Conservation (phyloP, 2,797 vertebrate genomes). For the Eulemur albifrons region DNA sequence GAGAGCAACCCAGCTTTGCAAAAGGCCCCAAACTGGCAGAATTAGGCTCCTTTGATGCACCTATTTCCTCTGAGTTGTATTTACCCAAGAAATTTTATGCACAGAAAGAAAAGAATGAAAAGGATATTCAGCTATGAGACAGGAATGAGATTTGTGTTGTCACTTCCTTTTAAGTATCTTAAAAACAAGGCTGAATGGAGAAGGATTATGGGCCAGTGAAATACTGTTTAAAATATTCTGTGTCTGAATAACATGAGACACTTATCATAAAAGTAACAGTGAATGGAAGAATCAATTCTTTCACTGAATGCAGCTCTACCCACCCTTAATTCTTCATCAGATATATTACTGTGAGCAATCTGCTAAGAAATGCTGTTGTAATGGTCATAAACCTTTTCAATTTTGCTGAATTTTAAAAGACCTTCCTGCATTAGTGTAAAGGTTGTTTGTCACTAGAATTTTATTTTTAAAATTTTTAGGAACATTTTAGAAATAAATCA, state of each 20-base stretch:
- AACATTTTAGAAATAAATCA: constrained; percentile 13
- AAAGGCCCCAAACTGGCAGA: background rate
- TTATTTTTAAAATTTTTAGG: background rate
- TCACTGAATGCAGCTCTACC: background rate
- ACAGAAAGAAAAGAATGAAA: background rate
- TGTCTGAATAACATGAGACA: background rate
- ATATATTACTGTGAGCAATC: background rate
- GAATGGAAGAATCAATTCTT: background rate
- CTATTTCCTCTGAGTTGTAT: background rate
- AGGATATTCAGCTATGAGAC: background rate
- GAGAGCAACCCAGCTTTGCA: background rate
- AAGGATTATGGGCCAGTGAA: background rate
- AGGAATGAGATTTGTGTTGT: constrained; percentile 17
- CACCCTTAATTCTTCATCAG: background rate
- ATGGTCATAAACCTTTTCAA: background rate
- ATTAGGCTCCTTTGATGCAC: background rate
- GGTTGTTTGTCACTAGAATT: background rate
- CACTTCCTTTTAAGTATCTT: constrained; percentile 25
- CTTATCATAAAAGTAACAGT: background rate
- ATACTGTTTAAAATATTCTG: background rate
- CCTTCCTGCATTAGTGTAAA: background rate
- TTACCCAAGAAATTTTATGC: background rate
- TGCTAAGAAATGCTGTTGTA: background rate
- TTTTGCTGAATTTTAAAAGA: background rate
- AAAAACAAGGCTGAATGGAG: background rate